These are phyloP conservation scores for Brienomyrus longianalis DNA, from an alignment of 2,113 vertebrate genomes.

Conservation along the genomic window DNA sequence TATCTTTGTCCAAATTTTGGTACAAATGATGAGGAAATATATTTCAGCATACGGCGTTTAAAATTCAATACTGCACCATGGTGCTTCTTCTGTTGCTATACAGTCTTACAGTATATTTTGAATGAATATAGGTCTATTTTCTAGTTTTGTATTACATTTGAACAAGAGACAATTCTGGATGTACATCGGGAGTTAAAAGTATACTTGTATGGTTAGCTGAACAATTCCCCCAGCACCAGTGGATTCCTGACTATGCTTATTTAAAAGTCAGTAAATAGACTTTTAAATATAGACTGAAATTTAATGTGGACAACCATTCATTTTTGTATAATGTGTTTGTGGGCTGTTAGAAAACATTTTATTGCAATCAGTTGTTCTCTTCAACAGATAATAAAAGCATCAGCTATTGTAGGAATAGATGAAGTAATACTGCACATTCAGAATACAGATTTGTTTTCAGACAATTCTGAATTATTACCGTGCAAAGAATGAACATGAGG, in stretches of 20 bases:
- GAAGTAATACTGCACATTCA: background rate
- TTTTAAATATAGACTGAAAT: background rate
- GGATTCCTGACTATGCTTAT: background rate
- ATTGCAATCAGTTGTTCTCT: conserved; percentile 17
- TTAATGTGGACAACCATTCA: background rate
- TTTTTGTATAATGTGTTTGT: background rate
- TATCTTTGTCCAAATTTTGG: background rate
- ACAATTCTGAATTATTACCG: background rate
- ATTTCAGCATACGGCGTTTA: background rate
- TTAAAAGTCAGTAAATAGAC: background rate
- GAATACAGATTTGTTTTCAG: background rate
- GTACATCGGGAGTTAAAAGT: background rate
- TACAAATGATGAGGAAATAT: background rate
- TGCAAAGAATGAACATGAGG: background rate
- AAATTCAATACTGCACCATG: background rate
- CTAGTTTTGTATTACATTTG: background rate
- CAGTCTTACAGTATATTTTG: background rate
- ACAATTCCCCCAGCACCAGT: background rate
- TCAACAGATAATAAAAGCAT: background rate
- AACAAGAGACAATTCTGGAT: background rate
- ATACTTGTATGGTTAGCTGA: background rate
- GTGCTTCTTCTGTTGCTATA: background rate
- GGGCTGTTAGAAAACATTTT: conserved; percentile 1
- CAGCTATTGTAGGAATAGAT: background rate
- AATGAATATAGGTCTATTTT: background rate